These are phyloP conservation scores for Equus przewalskii DNA, from an alignment of 2,113 vertebrate species.

Conservation along the genomic window DNA sequence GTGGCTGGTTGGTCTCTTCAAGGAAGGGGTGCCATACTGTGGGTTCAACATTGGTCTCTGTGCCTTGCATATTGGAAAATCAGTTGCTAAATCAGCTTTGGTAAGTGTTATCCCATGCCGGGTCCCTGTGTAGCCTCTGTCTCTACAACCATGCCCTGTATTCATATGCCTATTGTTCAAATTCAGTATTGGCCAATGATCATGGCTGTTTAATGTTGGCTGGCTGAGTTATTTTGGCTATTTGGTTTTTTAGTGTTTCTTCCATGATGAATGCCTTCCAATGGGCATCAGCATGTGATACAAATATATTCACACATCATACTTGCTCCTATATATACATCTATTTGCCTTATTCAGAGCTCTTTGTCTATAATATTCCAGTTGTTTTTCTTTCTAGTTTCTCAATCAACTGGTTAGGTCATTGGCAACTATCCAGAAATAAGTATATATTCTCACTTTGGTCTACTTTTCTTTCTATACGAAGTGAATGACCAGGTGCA, in stretches of 20 bases:
- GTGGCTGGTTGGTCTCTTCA: neutral
- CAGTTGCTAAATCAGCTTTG: neutral
- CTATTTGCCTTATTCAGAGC: neutral
- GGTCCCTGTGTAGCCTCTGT: accelerated
- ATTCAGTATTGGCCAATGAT: neutral
- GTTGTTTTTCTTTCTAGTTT: too few species aligned
- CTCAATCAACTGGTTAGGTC: neutral
- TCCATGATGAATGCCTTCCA: neutral
- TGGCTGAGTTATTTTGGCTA: neutral
- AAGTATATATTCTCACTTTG: neutral
- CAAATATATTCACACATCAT: neutral
- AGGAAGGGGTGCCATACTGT: accelerated
- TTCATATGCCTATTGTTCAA: neutral
- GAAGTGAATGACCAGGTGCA: neutral
- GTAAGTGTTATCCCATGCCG: accelerated
- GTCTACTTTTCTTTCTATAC: neutral
- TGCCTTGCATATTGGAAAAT: too few species aligned
- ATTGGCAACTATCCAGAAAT: neutral
- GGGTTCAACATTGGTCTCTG: neutral
- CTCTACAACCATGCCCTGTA: neutral
- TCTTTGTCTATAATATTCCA: neutral
- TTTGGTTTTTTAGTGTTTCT: neutral
- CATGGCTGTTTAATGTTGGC: too few species aligned
- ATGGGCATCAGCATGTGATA: too few species aligned
- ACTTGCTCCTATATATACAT: neutral